Conservation (phyloP, 2,888 invertebrate species). For the Leptopilina drosophilae region DNA sequence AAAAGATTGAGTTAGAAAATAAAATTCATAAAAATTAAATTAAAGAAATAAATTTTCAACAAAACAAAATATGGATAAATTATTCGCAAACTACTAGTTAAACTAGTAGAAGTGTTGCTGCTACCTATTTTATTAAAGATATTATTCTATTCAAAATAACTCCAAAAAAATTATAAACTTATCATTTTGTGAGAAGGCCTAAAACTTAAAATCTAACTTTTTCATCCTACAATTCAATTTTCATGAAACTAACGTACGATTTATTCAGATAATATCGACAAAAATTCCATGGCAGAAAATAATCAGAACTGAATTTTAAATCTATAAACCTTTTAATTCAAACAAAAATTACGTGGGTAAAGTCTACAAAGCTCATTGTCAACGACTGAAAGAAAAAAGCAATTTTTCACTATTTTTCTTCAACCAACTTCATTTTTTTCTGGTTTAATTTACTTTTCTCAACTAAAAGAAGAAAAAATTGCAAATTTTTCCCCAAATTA, state of each 20-base stretch:
- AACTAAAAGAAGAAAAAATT: no score
- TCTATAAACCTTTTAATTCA: background rate
- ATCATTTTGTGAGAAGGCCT: background rate
- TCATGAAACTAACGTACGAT: conserved; percentile 5
- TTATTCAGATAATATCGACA: conserved; percentile 21
- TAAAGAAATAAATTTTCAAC: no score
- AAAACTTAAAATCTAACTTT: conserved; percentile 14
- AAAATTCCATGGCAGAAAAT: conserved; percentile 19
- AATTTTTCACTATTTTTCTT: no score
- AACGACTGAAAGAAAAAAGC: no score
- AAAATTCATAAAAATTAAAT: no score
- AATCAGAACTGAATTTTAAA: conserved; percentile 25
- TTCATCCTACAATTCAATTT: conserved; percentile 11
- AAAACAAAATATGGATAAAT: background rate
- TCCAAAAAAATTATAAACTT: conserved; percentile 15
- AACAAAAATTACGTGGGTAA: no score
- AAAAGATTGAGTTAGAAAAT: no score
- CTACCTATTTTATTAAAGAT: background rate
- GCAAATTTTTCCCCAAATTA: no score
- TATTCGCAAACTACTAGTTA: background rate
- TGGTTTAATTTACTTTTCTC: no score
- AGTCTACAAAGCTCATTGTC: no score
- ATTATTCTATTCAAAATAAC: background rate
- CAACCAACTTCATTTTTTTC: no score
- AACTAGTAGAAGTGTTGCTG: background rate